Evolutionary conservation across 2,113 vertebrate species (phyloP), one percentile per base, ranked within the genome.

Genomic region (Scopus umbretta): DNA sequence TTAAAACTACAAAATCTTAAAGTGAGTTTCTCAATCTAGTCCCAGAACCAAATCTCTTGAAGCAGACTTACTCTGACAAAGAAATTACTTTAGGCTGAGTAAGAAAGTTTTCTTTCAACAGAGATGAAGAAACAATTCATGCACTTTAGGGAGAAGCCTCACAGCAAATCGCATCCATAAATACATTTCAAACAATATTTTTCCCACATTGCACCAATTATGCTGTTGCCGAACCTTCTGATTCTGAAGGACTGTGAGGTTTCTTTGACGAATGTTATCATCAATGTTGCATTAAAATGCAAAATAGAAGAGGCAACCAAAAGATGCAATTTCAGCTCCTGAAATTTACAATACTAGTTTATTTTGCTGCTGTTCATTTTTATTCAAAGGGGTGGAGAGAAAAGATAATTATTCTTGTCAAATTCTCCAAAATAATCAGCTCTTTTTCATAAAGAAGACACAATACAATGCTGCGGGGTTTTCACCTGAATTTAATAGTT

Each of bases 211-310:
- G 92, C 83, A 96, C 96, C 96, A 96, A 97, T 88, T 96, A 96
- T 9, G n/a, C 68, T 79, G 58, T 81, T 89, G 73, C 90, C 30
- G 61, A 96, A 97, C 90, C 95, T 92, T 90, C 75, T 66, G 95
- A 93, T 84, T 88, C 86, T 71, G 58, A 97, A 94, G 84, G 68
- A 96, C 94, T 95, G 84, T 79, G 89, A 84, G 80, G 62, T 86
- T 97, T 98, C 92, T 94, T 91, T 93, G 95, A 95, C 95, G 97
- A 97, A 98, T 94, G 92, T 80, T 92, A 95, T 94, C 95, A 97
- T 88, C 93, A 92, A 82, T 32, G 61, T 93, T 96, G 92, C 93
- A 96, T 97, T 96, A 93, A 90, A 95, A 96, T 97, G 96, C 94
- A 97, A 97, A 98, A 97, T 59, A 87, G 56, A 93, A 95, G 67